These are phyloP conservation scores for Stegana nigrithorax DNA, from an alignment of 2,888 invertebrate species.

Conservation along the genomic window DNA sequence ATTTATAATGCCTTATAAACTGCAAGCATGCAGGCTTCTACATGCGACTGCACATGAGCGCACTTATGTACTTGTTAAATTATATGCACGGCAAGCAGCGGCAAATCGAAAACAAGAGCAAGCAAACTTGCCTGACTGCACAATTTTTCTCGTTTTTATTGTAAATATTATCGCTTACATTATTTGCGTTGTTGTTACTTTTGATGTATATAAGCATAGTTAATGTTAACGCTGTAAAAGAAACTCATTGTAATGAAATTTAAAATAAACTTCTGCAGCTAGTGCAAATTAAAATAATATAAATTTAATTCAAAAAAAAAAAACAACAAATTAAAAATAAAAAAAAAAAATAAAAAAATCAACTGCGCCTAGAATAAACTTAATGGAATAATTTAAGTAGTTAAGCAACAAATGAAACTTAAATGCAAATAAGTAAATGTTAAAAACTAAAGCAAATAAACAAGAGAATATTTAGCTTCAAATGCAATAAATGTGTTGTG, in stretches of 20 bases:
- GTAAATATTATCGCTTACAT: too few relatives aligned
- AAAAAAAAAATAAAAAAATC: constrained; percentile 47
- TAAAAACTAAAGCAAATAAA: constrained; percentile 13
- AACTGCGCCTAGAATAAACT: constrained; percentile 48
- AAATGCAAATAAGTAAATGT: neutral
- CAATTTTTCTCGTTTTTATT: too few relatives aligned
- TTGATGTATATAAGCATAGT: neutral
- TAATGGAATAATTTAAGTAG: constrained; percentile 45
- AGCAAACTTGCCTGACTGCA: too few relatives aligned
- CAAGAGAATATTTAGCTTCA: neutral
- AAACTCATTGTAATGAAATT: too few relatives aligned
- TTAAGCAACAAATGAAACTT: constrained; percentile 42
- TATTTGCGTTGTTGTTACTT: too few relatives aligned
- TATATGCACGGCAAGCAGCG: too few relatives aligned
- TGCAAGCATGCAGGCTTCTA: neutral
- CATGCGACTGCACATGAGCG: neutral
- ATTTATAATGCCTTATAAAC: constrained; percentile 36
- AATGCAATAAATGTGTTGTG: neutral
- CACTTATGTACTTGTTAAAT: too few relatives aligned
- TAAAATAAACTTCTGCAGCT: too few relatives aligned
- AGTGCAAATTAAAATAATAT: neutral
- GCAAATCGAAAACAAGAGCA: too few relatives aligned
- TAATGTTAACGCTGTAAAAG: too few relatives aligned
- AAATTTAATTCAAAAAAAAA: neutral
- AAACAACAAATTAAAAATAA: neutral